Evolutionary conservation across 2,113 vertebrate species (phyloP).

Genomic region (Dromaius novaehollandiae): DNA sequence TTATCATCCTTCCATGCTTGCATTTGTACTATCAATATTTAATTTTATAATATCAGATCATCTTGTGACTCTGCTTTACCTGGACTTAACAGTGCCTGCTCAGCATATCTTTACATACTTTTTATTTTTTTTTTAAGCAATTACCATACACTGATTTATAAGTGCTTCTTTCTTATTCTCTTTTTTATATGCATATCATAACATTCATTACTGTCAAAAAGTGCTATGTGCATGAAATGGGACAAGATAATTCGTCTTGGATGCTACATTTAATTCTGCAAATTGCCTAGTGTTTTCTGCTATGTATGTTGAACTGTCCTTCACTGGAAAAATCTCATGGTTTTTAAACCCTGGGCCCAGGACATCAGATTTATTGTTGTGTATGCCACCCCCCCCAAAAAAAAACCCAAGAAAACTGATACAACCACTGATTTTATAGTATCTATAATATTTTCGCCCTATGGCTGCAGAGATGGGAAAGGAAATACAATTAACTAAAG

Average conservation of each 20-base stretch:
- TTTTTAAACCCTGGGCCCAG: not conserved
- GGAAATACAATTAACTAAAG: not conserved
- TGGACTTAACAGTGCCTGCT: not conserved
- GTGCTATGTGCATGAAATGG: not conserved
- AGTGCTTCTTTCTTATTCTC: not conserved
- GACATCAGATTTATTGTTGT: not conserved
- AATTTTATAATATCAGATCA: not conserved
- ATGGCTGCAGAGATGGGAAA: not conserved
- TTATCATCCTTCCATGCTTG: not conserved
- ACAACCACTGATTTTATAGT: not conserved
- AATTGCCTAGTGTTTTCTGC: not conserved
- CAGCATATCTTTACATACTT: not conserved
- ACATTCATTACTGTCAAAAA: not conserved
- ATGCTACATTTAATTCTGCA: not conserved
- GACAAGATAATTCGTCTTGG: not conserved
- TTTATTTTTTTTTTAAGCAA: not conserved
- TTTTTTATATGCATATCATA: not conserved
- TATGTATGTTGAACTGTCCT: not conserved
- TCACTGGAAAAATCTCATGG: not conserved
- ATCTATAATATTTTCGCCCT: not conserved
- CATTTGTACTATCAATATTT: slow-evolving; percentile 6
- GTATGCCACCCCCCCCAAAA: not conserved
- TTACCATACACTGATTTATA: not conserved
- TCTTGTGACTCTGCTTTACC: not conserved
- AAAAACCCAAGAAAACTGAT: not conserved